Evolutionary conservation across 2,888 invertebrate genomes (phyloP), one percentile per base, ranked within the genome.

Genomic region (Dusona sp.): DNA sequence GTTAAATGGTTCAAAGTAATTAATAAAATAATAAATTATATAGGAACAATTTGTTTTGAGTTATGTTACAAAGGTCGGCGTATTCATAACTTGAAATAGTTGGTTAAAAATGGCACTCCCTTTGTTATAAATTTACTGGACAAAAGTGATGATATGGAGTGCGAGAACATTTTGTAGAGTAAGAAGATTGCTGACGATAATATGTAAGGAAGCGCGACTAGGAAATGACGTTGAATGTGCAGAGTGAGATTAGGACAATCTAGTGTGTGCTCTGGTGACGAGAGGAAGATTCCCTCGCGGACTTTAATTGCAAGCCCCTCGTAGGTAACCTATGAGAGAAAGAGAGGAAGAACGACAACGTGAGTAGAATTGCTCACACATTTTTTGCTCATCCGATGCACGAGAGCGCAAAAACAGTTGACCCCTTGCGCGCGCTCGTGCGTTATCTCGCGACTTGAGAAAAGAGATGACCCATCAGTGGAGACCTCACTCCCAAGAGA

Each of bases 221-320:
- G 83, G 74, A 89, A 87, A 68, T 75, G 6, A 78, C 85, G 86
- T 82, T 74, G 83, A 85, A 84, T 78, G 88, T 84, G 84, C 79
- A 85, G 84, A 86, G 61, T 61, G 83, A 86, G 78, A 83, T 83
- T 70, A 77, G 61, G 29, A 61, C 33, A 25, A 22, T 70, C 19
- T 8, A 3, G 38, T 54, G n/a, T 13, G 54, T 67, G 19, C 16
- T 36, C 16, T 45, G 65, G 64, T 64, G 61, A 77, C 48, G 83
- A 83, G 86, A 88, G 81, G 85, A 78, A 83, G 77, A 88, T 88
- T 83, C 86, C 87, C 16, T 87, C 86, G 83, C 83, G 61, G 85
- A 87, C 88, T 89, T 72, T 89, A 89, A 89, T 89, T 89, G 89
- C 89, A 74, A 87, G 83, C 67, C 38, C 67, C 83, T 48, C 36